Conservation (phyloP, 37 sponge, comb jelly and placozoan genomes). For the Eunapius fragilis region DNA sequence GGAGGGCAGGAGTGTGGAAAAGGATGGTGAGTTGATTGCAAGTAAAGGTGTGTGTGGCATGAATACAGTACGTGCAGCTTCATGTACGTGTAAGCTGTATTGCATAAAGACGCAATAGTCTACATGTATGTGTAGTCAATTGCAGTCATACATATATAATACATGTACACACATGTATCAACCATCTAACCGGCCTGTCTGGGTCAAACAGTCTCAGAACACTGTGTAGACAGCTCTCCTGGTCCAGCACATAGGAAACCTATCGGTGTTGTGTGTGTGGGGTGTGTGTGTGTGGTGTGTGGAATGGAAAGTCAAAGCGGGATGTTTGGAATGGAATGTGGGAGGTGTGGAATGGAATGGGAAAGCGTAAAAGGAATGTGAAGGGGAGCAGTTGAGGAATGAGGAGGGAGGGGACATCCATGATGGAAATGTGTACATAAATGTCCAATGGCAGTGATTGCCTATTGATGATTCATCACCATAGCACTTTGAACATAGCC, state of each 20-base stretch:
- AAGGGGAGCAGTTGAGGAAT: neutral
- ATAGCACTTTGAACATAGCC: no score
- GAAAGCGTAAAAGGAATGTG: neutral
- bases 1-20: neutral
- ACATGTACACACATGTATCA: neutral
- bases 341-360: neutral
- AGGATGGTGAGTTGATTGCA: no score
- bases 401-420: neutral
- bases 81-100: no score
- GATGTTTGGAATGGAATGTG: neutral
- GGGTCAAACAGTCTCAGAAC: slow-evolving; percentile 52
- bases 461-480: no score
- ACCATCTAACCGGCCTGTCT: slow-evolving; percentile 12
- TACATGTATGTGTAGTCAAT: no score
- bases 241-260: slow-evolving; percentile 20
- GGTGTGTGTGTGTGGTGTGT: no score
- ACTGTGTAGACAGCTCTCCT: slow-evolving; percentile 54
- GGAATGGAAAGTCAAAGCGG: no score
- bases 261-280: neutral
- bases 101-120: no score
- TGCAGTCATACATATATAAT: neutral
- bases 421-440: no score
- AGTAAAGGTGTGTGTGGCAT: no score
- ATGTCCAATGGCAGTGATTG: neutral
- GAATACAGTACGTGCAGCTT: no score